These are phyloP conservation scores for Podotricha telesiphe DNA, from an alignment of 2,888 invertebrate genomes.

Conservation along the genomic window DNA sequence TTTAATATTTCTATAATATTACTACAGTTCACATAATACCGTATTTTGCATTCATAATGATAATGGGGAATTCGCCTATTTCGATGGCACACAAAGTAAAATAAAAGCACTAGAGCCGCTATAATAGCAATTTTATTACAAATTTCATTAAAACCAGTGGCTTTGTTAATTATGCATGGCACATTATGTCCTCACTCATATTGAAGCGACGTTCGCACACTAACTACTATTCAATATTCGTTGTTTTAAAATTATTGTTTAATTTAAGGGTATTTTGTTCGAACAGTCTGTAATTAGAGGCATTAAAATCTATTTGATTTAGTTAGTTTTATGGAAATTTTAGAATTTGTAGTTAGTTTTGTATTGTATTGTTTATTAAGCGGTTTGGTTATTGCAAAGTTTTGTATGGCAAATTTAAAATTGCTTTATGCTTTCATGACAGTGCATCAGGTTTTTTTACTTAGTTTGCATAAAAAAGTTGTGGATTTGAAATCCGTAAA, in stretches of 20 bases:
- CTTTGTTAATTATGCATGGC: conserved; percentile 44
- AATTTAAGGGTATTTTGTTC: conserved; percentile 31
- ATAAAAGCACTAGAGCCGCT: conserved; percentile 28
- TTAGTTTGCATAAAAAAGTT: background rate
- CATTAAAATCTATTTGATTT: conserved; percentile 24
- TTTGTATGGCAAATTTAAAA: no score
- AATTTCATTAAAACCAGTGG: conserved; percentile 41
- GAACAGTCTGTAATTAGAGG: conserved; percentile 19
- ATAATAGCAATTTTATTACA: conserved; percentile 39
- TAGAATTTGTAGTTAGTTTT: conserved; percentile 2
- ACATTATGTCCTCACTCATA: conserved; percentile 40
- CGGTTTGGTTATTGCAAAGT: background rate
- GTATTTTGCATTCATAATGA: conserved; percentile 26
- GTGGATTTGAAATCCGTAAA: background rate
- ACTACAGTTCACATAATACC: conserved; percentile 22
- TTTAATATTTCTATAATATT: conserved; percentile 27
- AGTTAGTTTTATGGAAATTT: conserved; percentile 11
- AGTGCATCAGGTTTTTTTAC: background rate
- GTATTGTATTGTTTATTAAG: background rate
- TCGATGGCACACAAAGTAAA: conserved; percentile 25
- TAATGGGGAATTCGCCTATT: conserved; percentile 27
- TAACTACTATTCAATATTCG: conserved; percentile 42
- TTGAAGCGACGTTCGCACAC: conserved; percentile 37
- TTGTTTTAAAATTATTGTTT: conserved; percentile 37
- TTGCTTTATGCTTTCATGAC: background rate